phyloP scores from a whole-genome alignment of 2,113 vertebrate species.

The Syrmaticus mikado region DNA sequence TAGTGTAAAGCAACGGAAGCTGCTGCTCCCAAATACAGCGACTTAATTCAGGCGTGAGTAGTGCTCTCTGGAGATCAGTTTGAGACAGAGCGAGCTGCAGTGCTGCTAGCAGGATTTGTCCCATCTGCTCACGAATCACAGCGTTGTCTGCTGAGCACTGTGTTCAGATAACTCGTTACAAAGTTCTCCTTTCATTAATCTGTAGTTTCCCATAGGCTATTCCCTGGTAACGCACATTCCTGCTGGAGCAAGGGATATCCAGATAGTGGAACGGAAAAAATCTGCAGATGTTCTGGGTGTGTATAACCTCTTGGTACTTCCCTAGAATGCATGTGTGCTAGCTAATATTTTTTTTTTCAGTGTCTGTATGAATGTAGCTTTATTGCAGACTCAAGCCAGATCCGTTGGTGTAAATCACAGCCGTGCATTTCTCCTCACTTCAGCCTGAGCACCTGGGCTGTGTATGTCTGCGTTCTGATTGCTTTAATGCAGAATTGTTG shows the following conservation, averaged over 20 bases:
- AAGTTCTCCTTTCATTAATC: background rate
- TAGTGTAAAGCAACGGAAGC: background rate
- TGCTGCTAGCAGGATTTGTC: background rate
- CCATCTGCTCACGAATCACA: background rate
- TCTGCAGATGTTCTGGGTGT: slow-evolving; percentile 93
- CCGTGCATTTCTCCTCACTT: fast-evolving
- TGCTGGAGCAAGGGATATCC: slow-evolving; percentile 94
- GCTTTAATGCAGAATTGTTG: background rate
- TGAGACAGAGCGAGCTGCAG: background rate
- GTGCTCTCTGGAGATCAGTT: background rate
- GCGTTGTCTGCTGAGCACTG: background rate
- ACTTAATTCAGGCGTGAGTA: background rate
- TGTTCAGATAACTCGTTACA: background rate
- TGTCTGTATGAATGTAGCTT: background rate
- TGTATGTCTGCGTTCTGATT: background rate
- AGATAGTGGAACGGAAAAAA: slow-evolving; percentile 96
- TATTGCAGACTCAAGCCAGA: slow-evolving; percentile 21
- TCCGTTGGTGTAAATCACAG: background rate
- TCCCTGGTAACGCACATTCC: slow-evolving; percentile 96
- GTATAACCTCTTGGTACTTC: slow-evolving; percentile 54
- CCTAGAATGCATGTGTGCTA: background rate
- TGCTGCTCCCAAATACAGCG: background rate
- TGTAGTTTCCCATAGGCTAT: slow-evolving; percentile 81
- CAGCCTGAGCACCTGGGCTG: background rate
- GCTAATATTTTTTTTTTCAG: slow-evolving; percentile 27